These are phyloP conservation scores for Latheticus oryzae DNA, from an alignment of 2,888 invertebrate species.

Conservation along the genomic window DNA sequence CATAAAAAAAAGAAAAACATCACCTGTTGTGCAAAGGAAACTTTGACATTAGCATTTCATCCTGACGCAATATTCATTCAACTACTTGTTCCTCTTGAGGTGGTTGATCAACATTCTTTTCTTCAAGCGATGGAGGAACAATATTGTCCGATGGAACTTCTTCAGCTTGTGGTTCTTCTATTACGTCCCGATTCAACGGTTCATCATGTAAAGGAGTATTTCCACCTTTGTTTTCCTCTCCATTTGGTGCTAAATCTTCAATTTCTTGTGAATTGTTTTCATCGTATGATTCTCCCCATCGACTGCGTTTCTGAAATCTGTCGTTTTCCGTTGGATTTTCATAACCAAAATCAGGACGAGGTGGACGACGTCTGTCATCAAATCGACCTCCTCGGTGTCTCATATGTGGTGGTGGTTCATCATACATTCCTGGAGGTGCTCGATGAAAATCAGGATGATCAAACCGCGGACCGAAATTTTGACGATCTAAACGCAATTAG, in stretches of 20 bases:
- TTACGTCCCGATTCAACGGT: conserved; percentile 22
- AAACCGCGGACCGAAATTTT: conserved; percentile 54
- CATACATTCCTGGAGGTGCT: conserved; percentile 53
- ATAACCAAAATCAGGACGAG: conserved; percentile 23
- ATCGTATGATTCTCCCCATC: conserved; percentile 44
- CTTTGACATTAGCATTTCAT: too few relatives aligned
- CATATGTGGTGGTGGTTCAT: conserved; percentile 44
- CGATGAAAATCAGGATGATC: conserved; percentile 58
- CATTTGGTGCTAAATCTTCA: conserved; percentile 15
- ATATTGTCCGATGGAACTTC: conserved; percentile 21
- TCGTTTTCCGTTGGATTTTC: conserved; percentile 36
- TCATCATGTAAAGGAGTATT: conserved; percentile 48
- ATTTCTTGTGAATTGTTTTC: conserved; percentile 8
- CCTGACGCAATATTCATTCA: too few relatives aligned
- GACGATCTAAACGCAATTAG: conserved; percentile 54
- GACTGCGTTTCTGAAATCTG: conserved; percentile 45
- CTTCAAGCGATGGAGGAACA: conserved; percentile 3
- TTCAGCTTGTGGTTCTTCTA: conserved; percentile 6
- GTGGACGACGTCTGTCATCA: conserved; percentile 41
- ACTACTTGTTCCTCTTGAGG: conserved; percentile 1
- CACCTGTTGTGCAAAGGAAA: too few relatives aligned
- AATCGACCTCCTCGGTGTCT: conserved; percentile 47
- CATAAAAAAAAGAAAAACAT: conserved; percentile 18
- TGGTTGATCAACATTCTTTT: neutral
- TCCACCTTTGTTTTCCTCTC: conserved; percentile 43